Evolutionary conservation across 1,140 invertebrate genomes (phyloP).

Genomic region (Rhyacophila brunnea): DNA sequence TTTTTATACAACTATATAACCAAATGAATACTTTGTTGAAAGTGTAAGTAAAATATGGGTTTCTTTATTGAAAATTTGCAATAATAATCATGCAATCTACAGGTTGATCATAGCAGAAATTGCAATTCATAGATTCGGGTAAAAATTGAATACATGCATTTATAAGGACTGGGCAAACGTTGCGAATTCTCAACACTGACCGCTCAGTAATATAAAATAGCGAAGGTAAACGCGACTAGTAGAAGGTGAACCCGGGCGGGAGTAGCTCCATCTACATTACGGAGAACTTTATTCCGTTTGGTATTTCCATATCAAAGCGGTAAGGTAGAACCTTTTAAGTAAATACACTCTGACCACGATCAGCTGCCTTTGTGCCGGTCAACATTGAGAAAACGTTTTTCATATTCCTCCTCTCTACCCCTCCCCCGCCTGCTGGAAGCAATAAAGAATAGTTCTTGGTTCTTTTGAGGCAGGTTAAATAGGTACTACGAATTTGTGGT

Average conservation of each 20-base stretch:
- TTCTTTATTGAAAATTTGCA: too few relatives aligned
- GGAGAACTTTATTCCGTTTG: constrained; percentile 9
- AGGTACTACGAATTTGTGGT: too few relatives aligned
- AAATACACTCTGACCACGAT: constrained; percentile 25
- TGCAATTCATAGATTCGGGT: constrained; percentile 21
- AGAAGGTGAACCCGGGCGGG: neutral
- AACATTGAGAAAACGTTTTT: constrained; percentile 29
- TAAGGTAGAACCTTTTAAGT: constrained; percentile 29
- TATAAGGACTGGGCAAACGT: constrained; percentile 6
- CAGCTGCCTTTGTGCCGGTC: constrained; percentile 22
- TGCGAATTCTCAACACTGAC: constrained; percentile 13
- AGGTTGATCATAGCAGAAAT: neutral
- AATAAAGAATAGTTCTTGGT: constrained; percentile 24
- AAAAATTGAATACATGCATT: constrained; percentile 3
- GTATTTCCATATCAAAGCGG: constrained; percentile 33
- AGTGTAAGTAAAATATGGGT: too few relatives aligned
- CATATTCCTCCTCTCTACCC: constrained; percentile 19
- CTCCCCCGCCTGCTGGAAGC: neutral
- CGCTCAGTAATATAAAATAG: constrained; percentile 4
- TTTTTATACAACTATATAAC: too few relatives aligned
- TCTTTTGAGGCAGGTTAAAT: constrained; percentile 26
- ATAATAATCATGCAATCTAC: too few relatives aligned
- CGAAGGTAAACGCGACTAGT: too few relatives aligned
- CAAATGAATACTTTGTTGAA: too few relatives aligned
- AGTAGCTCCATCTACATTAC: too few relatives aligned